Evolutionary conservation across 2,888 invertebrate species (phyloP), one percentile per base, ranked within the genome.

Genomic region (Luperina nickerlii): DNA sequence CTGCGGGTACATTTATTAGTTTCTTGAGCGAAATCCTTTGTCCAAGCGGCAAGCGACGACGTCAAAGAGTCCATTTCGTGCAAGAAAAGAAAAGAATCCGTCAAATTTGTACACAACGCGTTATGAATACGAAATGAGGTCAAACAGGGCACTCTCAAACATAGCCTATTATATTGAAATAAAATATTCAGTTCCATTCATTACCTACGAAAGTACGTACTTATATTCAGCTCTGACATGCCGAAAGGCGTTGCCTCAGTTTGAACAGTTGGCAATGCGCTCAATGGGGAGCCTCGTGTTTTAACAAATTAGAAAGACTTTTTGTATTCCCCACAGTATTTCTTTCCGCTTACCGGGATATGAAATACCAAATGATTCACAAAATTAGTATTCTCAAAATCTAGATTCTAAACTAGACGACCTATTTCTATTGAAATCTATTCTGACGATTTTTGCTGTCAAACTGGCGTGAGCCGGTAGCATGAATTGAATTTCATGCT

Each of bases 121-220:
- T 90, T 93, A 93, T 96, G 97, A 96, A 97, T 97, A 96, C 95
- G 86, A 87, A 96, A 96, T 96, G 96, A 96, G 96, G 96, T 96
- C 95, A 95, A 95, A 95, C 95, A 94, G 95, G 95, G 96, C 95
- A 95, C 95, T 95, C 93, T 94, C 94, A 94, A 95, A 95, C 94
- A 94, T 89, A 90, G 90, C 90, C 95, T 93, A 95, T 95, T 96
- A 95, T 96, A 94, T 94, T 92, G 93, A 95, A 96, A 96, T 96
- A 96, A 96, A 96, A 96, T 96, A 97, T 96, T 96, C 96, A 92
- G 93, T 92, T 93, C 95, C 95, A 96, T 97, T 96, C 96, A 96
- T 94, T 94, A 94, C 93, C 89, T 91, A 92, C 90, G 93, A 92
- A 89, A 92, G 92, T 94, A 94, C 91, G 90, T 91, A 90, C 83